Evolutionary conservation across 1,140 invertebrate species (phyloP).

Genomic region (Charaxes varanes): DNA sequence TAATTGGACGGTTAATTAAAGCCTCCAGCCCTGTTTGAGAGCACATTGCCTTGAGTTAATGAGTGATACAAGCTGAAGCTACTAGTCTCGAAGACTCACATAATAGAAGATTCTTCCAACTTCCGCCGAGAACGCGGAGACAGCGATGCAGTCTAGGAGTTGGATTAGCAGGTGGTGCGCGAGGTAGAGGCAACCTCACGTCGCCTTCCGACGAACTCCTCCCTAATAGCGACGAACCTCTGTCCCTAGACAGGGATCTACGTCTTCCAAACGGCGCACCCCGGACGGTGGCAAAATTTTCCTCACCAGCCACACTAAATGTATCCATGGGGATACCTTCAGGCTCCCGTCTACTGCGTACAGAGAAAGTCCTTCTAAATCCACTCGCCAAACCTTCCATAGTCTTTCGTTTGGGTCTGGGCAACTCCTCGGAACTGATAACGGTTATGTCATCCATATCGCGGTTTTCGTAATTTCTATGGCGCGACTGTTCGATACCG

Average conservation of each 20-base stretch:
- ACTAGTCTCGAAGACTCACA: constrained; percentile 72
- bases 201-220: constrained; percentile 73
- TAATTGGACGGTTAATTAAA: constrained; percentile 44
- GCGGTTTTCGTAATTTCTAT: constrained; percentile 37
- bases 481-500: constrained; percentile 39
- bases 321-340: constrained; percentile 63
- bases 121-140: constrained; percentile 76
- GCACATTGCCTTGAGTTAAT: constrained; percentile 24
- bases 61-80: constrained; percentile 32
- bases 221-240: constrained; percentile 55
- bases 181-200: constrained; percentile 49
- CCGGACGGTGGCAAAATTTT: constrained; percentile 64
- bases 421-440: constrained; percentile 68
- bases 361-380: constrained; percentile 61
- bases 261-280: constrained; percentile 61
- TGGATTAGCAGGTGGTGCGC: constrained; percentile 47
- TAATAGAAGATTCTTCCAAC: constrained; percentile 79
- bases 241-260: constrained; percentile 52
- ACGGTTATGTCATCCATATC: constrained; percentile 67
- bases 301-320: constrained; percentile 49
- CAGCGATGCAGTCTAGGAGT: constrained; percentile 75
- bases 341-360: constrained; percentile 47
- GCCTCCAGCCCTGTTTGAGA: constrained; percentile 17
- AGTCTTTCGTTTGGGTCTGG: constrained; percentile 55
- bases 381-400: constrained; percentile 59